A percentile compares a stretch with the other conserved stretches of the same genome.
phyloP scores from a whole-genome alignment of 2,888 invertebrate species.

The Troides oblongomaculatus region DNA sequence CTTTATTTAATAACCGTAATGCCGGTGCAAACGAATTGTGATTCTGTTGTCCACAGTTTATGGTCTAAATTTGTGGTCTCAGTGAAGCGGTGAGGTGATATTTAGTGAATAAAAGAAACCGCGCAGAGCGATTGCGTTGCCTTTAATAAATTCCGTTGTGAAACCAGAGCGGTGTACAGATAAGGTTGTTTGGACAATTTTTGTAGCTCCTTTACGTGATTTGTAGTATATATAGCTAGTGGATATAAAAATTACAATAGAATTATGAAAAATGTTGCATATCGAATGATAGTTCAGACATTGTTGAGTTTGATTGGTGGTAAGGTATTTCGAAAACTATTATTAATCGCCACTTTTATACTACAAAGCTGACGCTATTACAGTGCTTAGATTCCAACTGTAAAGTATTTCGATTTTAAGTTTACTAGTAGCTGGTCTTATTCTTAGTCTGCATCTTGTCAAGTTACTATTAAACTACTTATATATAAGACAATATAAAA shows the following conservation, averaged over 20 bases:
- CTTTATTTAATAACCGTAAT: conserved; percentile 19
- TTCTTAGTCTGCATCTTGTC: no score
- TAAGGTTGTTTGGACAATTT: conserved; percentile 32
- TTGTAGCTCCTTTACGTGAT: conserved; percentile 28
- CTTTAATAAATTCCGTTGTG: conserved; percentile 39
- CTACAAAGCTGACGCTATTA: no score
- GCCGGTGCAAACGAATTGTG: neutral
- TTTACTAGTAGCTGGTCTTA: no score
- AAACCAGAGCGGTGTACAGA: conserved; percentile 39
- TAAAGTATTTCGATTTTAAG: no score
- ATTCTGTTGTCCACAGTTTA: neutral
- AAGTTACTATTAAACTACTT: no score
- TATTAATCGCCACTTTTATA: no score
- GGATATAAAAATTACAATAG: conserved; percentile 16
- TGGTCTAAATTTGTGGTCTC: neutral
- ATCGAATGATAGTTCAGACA: no score
- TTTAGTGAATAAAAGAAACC: conserved; percentile 29
- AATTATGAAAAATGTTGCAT: conserved; percentile 11
- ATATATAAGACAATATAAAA: no score
- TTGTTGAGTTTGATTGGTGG: no score
- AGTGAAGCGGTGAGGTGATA: conserved; percentile 1
- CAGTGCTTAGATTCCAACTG: no score
- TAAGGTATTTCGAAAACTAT: no score
- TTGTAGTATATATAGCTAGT: conserved; percentile 15
- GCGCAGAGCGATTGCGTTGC: conserved; percentile 34